Conservation (phyloP, 2,888 invertebrate genomes). For the Plebejus melissa region DNA sequence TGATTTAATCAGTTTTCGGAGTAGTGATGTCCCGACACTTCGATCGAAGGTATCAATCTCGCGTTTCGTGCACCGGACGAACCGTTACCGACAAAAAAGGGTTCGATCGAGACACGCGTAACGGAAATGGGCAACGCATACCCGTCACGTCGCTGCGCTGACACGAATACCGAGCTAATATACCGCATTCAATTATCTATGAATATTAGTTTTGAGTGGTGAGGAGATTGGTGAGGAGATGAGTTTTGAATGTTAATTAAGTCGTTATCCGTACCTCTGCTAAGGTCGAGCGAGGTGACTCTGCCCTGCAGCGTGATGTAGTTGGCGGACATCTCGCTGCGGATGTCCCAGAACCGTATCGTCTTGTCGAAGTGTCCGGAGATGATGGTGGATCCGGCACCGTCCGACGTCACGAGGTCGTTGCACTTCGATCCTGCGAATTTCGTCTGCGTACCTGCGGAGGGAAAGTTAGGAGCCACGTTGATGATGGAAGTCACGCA, state of each 20-base stretch:
- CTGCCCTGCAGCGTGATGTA: constrained; percentile 94
- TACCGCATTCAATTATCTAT: constrained; percentile 63
- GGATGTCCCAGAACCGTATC: constrained; percentile 97
- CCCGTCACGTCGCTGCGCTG: constrained; percentile 63
- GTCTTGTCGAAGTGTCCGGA: constrained; percentile 99
- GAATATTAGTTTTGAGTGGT: constrained; percentile 47
- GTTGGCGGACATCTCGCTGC: constrained; percentile 90
- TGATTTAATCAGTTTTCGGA: constrained; percentile 73
- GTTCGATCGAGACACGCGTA: constrained; percentile 68
- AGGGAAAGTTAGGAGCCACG: constrained; percentile 26
- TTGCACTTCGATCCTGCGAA: constrained; percentile 98
- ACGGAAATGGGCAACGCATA: constrained; percentile 71
- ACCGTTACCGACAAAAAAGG: constrained; percentile 76
- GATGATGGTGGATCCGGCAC: constrained; percentile 92
- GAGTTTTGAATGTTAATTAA: constrained; percentile 35
- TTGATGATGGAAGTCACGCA: constrained; percentile 25
- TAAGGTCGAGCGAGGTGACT: constrained; percentile 96
- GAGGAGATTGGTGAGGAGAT: constrained; percentile 3
- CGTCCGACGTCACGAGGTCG: constrained; percentile 95
- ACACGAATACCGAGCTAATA: constrained; percentile 70
- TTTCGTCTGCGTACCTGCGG: constrained; percentile 91
- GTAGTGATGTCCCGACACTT: constrained; percentile 64
- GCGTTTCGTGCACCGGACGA: constrained; percentile 66
- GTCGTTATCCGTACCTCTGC: constrained; percentile 83
- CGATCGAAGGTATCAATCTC: constrained; percentile 73